phyloP scores from a whole-genome alignment of 2,888 invertebrate genomes.

The Anodontia alba region DNA sequence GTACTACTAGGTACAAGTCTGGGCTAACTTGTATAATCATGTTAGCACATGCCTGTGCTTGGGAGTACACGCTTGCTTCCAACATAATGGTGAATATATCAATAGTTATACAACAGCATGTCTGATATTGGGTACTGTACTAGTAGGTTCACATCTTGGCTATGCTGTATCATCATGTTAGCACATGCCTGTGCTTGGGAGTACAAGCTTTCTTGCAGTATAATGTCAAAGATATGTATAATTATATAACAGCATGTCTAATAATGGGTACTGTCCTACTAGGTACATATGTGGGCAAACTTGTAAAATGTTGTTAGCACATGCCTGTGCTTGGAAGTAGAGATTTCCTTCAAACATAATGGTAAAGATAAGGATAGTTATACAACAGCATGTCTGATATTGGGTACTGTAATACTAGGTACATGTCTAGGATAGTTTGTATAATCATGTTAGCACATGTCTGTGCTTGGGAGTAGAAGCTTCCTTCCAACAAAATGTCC shows the following conservation, averaged over 20 bases:
- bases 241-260: too few relatives aligned
- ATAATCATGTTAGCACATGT: not conserved
- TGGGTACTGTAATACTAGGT: not conserved
- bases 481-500: too few relatives aligned
- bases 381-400: not conserved
- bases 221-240: too few relatives aligned
- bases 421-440: not conserved
- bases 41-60: slow-evolving; percentile 16
- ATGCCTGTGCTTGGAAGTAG: not conserved
- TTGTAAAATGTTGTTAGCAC: not conserved
- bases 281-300: not conserved
- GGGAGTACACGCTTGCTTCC: not conserved
- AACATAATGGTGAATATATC: too few relatives aligned
- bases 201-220: not conserved
- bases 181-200: slow-evolving; percentile 5
- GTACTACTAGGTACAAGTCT: too few relatives aligned
- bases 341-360: too few relatives aligned
- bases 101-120: not conserved
- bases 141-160: not conserved
- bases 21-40: too few relatives aligned
- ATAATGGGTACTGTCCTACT: not conserved
- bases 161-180: too few relatives aligned
- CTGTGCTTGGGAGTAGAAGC: not conserved
- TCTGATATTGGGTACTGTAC: not conserved
- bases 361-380: too few relatives aligned